A percentile compares a stretch with the other conserved stretches of the same genome.
Evolutionary conservation across 2,797 vertebrate genomes (phyloP).

Genomic region (Clarias platycephalus): DNA sequence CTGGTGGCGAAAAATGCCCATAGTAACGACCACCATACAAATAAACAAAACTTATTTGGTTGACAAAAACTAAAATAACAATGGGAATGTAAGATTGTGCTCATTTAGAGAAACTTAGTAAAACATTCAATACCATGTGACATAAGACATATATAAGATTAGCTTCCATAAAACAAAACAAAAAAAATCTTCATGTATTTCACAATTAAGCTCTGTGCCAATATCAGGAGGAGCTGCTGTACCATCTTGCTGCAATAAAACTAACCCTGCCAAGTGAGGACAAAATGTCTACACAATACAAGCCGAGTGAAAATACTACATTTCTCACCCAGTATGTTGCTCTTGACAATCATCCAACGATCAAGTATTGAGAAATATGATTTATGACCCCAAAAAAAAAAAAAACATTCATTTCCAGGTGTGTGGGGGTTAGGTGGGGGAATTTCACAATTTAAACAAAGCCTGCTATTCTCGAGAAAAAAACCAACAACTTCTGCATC

Average conservation of each 20-base stretch:
- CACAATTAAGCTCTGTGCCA: background rate
- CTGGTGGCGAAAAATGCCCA: too few species aligned
- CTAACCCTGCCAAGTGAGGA: background rate
- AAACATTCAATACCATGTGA: background rate
- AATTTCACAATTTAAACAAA: background rate
- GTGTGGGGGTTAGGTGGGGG: too few species aligned
- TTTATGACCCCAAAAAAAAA: background rate
- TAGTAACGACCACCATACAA: background rate
- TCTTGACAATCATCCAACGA: background rate
- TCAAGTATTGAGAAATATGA: background rate
- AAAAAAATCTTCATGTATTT: background rate
- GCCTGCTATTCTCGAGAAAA: too few species aligned
- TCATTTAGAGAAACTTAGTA: background rate
- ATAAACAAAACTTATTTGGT: background rate
- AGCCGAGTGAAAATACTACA: background rate
- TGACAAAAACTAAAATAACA: background rate
- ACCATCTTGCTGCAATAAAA: background rate
- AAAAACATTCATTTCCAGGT: background rate
- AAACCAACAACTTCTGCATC: too few species aligned
- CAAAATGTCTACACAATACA: background rate
- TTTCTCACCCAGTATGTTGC: too few species aligned
- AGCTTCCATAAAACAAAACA: background rate
- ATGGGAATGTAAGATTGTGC: background rate
- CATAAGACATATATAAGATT: background rate
- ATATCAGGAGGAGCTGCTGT: background rate